phyloP scores from a whole-genome alignment of 2,797 vertebrate genomes.

The Danionella dracula region DNA sequence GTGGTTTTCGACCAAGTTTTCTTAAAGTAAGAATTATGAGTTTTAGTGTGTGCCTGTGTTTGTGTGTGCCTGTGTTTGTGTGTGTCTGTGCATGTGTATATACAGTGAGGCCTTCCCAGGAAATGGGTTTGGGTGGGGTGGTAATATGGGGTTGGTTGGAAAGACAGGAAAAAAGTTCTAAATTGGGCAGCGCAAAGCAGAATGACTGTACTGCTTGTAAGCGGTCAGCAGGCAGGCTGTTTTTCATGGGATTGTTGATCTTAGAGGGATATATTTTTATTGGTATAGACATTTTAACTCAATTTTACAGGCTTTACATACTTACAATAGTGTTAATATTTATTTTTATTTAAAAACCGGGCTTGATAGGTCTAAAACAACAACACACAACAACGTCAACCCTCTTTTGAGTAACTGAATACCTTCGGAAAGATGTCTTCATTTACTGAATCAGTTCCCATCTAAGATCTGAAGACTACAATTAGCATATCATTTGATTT shows the following conservation, averaged over 20 bases:
- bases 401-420: too few species aligned
- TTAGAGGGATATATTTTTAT: too few species aligned
- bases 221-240: slow-evolving; percentile 2
- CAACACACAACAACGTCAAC: too few species aligned
- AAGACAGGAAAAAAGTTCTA: slow-evolving; percentile 38
- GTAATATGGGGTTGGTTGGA: slow-evolving; percentile 43
- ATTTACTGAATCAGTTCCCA: too few species aligned
- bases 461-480: too few species aligned
- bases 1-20: not conserved
- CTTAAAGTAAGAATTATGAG: slow-evolving; percentile 20
- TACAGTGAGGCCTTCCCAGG: slow-evolving; percentile 43
- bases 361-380: too few species aligned
- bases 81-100: slow-evolving; percentile 34
- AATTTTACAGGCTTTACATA: too few species aligned
- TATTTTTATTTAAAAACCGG: too few species aligned
- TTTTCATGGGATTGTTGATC: not conserved
- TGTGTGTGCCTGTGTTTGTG: slow-evolving; percentile 10
- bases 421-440: too few species aligned
- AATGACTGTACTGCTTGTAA: slow-evolving; percentile 1
- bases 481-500: too few species aligned
- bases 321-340: too few species aligned
- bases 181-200: slow-evolving; percentile 24
- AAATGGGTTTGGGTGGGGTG: slow-evolving; percentile 50
- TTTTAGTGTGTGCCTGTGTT: not conserved
- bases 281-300: too few species aligned